Conservation (phyloP, 2,113 vertebrate genomes). For the Carassius carassius region DNA sequence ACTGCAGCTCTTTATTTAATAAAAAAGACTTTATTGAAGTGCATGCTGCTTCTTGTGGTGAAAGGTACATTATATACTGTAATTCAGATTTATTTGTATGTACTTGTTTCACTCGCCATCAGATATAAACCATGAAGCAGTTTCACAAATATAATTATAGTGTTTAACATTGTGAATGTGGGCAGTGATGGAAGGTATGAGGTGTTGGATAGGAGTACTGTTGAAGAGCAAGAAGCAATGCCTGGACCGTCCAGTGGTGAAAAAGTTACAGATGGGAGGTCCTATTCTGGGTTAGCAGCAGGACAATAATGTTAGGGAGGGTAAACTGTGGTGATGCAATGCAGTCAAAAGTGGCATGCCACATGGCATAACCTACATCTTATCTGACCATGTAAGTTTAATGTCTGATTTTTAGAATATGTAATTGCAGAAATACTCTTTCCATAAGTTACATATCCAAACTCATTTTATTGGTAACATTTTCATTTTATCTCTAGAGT, state of each 20-base stretch:
- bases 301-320: constrained; percentile 14
- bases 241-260: constrained; percentile 38
- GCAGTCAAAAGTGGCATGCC: too few species aligned
- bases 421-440: too few species aligned
- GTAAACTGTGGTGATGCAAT: not conserved
- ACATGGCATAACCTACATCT: too few species aligned
- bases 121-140: not conserved
- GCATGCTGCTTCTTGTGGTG: constrained; percentile 38
- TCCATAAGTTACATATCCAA: not conserved
- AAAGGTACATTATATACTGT: constrained; percentile 24
- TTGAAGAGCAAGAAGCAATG: constrained; percentile 46
- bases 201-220: constrained; percentile 27
- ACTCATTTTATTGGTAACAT: not conserved
- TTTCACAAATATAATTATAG: not conserved
- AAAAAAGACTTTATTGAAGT: constrained; percentile 34
- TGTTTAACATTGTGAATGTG: not conserved
- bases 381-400: too few species aligned
- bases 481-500: constrained; percentile 1
- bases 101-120: not conserved
- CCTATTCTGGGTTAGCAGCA: constrained; percentile 17
- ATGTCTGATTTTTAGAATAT: too few species aligned
- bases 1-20: too few species aligned
- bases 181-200: constrained; percentile 38
- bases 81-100: too few species aligned
- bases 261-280: constrained; percentile 1